Evolutionary conservation across 2,888 invertebrate species (phyloP).

Genomic region (Sepiola atlantica): DNA sequence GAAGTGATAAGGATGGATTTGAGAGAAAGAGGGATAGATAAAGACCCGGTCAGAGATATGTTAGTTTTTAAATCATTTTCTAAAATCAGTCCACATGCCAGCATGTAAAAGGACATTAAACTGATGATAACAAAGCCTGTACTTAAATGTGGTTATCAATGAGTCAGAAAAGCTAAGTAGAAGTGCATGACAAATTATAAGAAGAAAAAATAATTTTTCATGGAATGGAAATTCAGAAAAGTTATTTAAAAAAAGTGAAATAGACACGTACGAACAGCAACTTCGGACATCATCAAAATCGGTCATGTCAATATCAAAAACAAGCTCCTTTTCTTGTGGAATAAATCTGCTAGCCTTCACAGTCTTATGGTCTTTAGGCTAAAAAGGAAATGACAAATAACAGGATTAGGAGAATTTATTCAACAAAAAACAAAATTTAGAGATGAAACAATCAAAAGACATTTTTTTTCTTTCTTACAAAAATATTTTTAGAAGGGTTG

Average conservation of each 20-base stretch:
- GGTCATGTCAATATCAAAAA: slow-evolving; percentile 99
- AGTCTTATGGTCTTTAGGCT: slow-evolving; percentile 74
- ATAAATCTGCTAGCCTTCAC: slow-evolving; percentile 76
- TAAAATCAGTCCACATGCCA: no score
- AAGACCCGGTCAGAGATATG: no score
- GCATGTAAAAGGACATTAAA: no score
- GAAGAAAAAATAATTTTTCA: neutral
- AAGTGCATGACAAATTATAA: no score
- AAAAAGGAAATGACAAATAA: slow-evolving; percentile 49
- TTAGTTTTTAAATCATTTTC: no score
- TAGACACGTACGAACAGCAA: slow-evolving; percentile 80
- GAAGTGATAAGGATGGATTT: no score
- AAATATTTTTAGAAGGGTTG: no score
- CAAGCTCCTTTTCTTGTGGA: slow-evolving; percentile 89
- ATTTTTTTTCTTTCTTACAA: no score
- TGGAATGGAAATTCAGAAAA: neutral
- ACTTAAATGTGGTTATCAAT: no score
- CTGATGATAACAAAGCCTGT: no score
- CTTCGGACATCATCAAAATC: slow-evolving; percentile 97
- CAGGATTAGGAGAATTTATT: neutral
- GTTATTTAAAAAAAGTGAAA: neutral
- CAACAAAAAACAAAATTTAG: neutral
- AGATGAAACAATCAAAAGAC: neutral
- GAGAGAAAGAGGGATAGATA: no score
- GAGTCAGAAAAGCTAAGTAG: no score